phyloP scores from a whole-genome alignment of 1,140 invertebrate species.

The Amyelois transitella region DNA sequence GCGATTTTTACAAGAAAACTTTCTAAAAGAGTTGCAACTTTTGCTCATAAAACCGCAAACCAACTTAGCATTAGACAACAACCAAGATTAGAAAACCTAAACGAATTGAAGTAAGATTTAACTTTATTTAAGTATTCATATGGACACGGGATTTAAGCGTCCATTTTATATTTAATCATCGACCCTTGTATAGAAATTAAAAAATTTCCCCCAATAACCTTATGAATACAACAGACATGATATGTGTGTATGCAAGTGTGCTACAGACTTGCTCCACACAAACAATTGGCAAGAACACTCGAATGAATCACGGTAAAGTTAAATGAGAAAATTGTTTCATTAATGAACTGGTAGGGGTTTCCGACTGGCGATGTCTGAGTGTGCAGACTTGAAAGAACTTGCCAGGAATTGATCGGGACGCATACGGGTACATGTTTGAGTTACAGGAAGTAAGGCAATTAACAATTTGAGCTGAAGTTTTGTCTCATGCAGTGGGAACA shows the following conservation, averaged over 20 bases:
- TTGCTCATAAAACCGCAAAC: neutral
- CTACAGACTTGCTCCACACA: neutral
- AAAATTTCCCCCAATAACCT: no score
- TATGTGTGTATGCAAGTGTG: no score
- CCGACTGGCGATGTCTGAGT: neutral
- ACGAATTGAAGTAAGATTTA: no score
- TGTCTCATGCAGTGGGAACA: neutral
- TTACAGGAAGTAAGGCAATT: neutral
- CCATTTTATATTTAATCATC: no score
- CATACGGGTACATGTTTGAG: neutral
- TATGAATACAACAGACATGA: no score
- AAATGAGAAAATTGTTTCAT: slow-evolving; percentile 20
- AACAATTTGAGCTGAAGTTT: neutral
- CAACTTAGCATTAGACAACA: neutral
- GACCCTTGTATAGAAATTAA: no score
- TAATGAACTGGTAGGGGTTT: slow-evolving; percentile 10
- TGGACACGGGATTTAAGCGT: no score
- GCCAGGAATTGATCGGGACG: neutral
- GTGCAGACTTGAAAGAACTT: neutral
- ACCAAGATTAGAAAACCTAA: no score
- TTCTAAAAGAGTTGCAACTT: slow-evolving; percentile 2
- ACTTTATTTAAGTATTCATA: no score
- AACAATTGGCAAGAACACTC: neutral
- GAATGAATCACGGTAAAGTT: slow-evolving; percentile 4
- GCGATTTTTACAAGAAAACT: slow-evolving; percentile 9